Percentiles rank a stretch among this genome's conserved stretches.
These are phyloP conservation scores for Orchestes rusci DNA, from an alignment of 2,888 invertebrate species.

Conservation along the genomic window DNA sequence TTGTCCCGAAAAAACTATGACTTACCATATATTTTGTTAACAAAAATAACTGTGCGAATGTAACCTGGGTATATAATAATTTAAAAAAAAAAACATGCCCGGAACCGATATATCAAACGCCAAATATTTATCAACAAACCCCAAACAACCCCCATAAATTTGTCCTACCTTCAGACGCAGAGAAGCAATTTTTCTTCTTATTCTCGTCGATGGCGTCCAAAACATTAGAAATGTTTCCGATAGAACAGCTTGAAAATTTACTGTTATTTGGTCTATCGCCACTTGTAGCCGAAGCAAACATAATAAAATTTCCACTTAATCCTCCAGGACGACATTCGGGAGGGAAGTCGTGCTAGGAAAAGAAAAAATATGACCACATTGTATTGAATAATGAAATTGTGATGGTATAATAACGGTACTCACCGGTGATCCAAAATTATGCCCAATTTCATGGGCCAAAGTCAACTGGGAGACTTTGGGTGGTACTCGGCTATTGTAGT, in stretches of 20 bases:
- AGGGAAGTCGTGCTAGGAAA: constrained; percentile 82
- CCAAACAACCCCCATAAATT: too few species aligned
- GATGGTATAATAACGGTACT: constrained; percentile 37
- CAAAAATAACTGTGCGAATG: too few species aligned
- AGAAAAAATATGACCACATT: background rate
- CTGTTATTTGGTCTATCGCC: constrained; percentile 98
- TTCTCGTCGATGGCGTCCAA: constrained; percentile 86
- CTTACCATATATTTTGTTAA: too few species aligned
- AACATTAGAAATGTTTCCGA: constrained; percentile 91
- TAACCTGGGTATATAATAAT: too few species aligned
- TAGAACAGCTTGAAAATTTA: constrained; percentile 91
- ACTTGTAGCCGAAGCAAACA: constrained; percentile 99
- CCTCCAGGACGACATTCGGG: constrained; percentile 87
- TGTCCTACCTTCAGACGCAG: constrained; percentile 77
- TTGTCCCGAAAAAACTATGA: too few species aligned
- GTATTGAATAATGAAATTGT: background rate
- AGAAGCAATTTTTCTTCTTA: constrained; percentile 90
- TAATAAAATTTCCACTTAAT: constrained; percentile 92
- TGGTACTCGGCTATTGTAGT: constrained; percentile 95
- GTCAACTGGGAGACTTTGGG: constrained; percentile 97
- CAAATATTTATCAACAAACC: too few species aligned
- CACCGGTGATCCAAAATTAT: constrained; percentile 98
- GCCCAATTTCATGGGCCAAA: constrained; percentile 96
- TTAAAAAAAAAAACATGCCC: too few species aligned
- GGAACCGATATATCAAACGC: too few species aligned